Percentiles rank a stretch among this genome's conserved stretches.
Evolutionary conservation across 2,888 invertebrate species (phyloP).

Genomic region (Acrobasis repandana): DNA sequence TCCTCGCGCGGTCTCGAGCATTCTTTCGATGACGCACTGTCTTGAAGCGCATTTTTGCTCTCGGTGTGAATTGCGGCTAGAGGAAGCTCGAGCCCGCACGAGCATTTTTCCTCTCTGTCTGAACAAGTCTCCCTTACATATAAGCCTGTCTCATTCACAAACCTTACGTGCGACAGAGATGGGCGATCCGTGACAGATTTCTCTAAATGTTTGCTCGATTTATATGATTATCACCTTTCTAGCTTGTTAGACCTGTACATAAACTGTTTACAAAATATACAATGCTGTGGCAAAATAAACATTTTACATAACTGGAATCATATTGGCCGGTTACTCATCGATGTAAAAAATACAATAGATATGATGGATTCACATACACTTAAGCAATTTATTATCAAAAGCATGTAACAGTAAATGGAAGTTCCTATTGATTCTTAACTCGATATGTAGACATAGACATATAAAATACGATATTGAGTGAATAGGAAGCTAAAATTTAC

Average conservation of each 20-base stretch:
- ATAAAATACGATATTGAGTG: constrained; percentile 26
- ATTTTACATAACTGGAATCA: constrained; percentile 35
- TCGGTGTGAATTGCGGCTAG: no score
- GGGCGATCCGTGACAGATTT: not conserved
- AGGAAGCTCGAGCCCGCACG: no score
- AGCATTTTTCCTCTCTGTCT: no score
- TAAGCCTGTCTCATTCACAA: no score
- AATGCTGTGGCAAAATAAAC: constrained; percentile 38
- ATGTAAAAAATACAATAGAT: constrained; percentile 30
- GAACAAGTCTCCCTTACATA: no score
- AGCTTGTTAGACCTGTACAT: constrained; percentile 46
- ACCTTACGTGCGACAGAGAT: no score
- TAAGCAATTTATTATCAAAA: constrained; percentile 8
- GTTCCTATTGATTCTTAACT: constrained; percentile 11
- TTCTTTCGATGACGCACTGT: no score
- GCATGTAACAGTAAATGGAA: constrained; percentile 3
- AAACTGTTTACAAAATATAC: constrained; percentile 53
- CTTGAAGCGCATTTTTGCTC: no score
- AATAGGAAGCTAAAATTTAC: constrained; percentile 53
- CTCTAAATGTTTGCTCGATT: not conserved
- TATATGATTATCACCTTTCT: not conserved
- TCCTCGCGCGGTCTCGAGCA: no score
- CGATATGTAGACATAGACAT: constrained; percentile 25
- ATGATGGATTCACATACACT: constrained; percentile 14
- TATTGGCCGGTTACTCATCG: constrained; percentile 50